Evolutionary conservation across 1,140 invertebrate species (phyloP).

Genomic region (Cotesia glomerata): DNA sequence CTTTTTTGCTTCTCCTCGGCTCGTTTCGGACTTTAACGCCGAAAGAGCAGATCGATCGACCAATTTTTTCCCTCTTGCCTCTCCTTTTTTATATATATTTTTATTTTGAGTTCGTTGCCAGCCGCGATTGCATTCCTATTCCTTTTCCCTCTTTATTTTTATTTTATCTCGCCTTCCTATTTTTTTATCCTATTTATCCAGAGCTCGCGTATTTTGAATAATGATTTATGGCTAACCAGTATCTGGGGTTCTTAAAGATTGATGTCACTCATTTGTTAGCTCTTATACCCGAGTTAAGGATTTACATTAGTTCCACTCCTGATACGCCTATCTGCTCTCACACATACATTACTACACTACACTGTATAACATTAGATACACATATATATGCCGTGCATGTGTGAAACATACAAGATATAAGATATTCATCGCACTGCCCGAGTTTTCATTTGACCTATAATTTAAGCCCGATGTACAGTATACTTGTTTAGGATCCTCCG

Average conservation of each 20-base stretch:
- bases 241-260: neutral
- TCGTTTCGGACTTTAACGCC: slow-evolving; percentile 38
- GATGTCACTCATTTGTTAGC: neutral
- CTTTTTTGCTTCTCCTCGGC: slow-evolving; percentile 39
- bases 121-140: slow-evolving; percentile 20
- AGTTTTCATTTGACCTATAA: slow-evolving; percentile 6
- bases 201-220: neutral
- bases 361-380: too few relatives aligned
- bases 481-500: slow-evolving; percentile 1
- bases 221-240: neutral
- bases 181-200: slow-evolving; percentile 4
- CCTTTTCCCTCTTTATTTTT: neutral
- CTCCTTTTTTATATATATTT: slow-evolving; percentile 13
- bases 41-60: slow-evolving; percentile 36
- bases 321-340: too few relatives aligned
- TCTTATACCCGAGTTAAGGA: neutral
- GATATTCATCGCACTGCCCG: neutral
- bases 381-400: too few relatives aligned
- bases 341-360: too few relatives aligned
- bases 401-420: too few relatives aligned
- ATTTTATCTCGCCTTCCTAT: slow-evolving; percentile 8
- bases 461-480: neutral
- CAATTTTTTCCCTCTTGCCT: slow-evolving; percentile 24
- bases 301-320: neutral
- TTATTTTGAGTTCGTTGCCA: slow-evolving; percentile 23